Base-by-base conservation (phyloP, 2,888 invertebrate species). In the Micropterix aruncella region DNA sequence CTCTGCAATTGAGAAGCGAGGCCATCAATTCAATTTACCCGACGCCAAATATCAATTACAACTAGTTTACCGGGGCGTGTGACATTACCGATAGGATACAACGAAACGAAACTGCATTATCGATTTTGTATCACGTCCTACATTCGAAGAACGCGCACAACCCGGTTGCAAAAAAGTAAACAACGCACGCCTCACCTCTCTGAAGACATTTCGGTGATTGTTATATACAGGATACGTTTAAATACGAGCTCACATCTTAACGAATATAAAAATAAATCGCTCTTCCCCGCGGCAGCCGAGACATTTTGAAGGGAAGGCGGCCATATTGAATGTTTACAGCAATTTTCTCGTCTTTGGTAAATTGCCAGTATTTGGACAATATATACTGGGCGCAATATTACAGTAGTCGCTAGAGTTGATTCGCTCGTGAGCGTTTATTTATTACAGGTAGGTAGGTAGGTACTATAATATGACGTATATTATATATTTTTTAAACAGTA, bases 1-100 rank as follows among this genome's bases (percentile, higher is more conserved):
- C 82, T 73, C 82, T 83, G 65, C 70, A 80, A 75, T 63, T 69
- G 60, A 67, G 63, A 69, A 69, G 67, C 51, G 14, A 15, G 9
- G 16, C 5, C 14, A 38, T 38, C 27, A 27, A 7, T 27, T 27
- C 12, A 27, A 27, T 27, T 27, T 12, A 27, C 27, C 5, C 27
- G 12, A 27, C 5, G 27, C 27, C 27, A 27, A 27, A 27, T 7
- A 7, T 7, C 12, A 5, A 27, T 27, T 27, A 27, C 27, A 27
- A 7, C 27, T 27, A 5, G 27, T 27, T 27, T 27, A 12, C 27
- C 27, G 38, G 38, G 38, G 38, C 14, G 38, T 38, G 38, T n/a
- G n/a, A n/a, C n/a, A n/a, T n/a, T n/a, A n/a, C n/a, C n/a, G n/a
- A n/a, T n/a, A 38, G 9, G 16, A 9, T 38, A 12, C 12, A 9